These are phyloP conservation scores for Carassius carassius DNA, from an alignment of 2,113 vertebrate species.

Conservation along the genomic window DNA sequence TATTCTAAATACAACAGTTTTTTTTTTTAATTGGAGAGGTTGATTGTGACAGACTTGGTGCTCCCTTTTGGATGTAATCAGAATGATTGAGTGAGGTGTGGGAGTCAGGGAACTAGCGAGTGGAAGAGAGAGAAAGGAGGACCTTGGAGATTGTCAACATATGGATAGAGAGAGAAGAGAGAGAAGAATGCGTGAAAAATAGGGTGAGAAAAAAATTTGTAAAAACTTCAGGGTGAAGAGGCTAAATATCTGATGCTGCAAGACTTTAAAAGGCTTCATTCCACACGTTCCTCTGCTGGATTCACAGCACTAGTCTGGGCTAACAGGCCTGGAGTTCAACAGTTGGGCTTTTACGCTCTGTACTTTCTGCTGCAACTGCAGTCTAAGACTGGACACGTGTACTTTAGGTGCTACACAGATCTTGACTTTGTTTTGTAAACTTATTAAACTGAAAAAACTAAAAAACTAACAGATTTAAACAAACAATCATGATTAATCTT, in stretches of 20 bases:
- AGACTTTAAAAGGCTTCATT: constrained; percentile 56
- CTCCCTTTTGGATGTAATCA: constrained; percentile 42
- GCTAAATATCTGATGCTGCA: constrained; percentile 46
- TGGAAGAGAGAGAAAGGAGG: constrained; percentile 3
- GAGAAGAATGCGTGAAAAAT: not conserved
- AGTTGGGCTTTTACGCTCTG: not conserved
- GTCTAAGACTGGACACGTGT: not conserved
- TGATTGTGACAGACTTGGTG: constrained; percentile 38
- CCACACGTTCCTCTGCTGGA: constrained; percentile 18
- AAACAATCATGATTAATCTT: not conserved
- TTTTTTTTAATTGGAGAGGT: constrained; percentile 34
- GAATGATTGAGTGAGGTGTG: constrained; percentile 14
- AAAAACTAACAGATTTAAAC: not conserved
- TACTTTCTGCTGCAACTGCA: not conserved
- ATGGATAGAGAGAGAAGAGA: not conserved
- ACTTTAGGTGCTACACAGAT: not conserved
- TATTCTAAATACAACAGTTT: constrained; percentile 18
- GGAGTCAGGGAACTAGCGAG: not conserved
- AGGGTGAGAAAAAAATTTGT: constrained; percentile 15
- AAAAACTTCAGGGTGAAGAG: constrained; percentile 49
- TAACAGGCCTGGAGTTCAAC: not conserved
- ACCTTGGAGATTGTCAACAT: constrained; percentile 8
- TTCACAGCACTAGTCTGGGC: not conserved
- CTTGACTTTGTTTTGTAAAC: no score
- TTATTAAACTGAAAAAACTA: not conserved